Percentiles rank a stretch among this genome's conserved stretches.
Conservation (phyloP, 2,888 invertebrate species). For the Platycheirus rosarum region DNA sequence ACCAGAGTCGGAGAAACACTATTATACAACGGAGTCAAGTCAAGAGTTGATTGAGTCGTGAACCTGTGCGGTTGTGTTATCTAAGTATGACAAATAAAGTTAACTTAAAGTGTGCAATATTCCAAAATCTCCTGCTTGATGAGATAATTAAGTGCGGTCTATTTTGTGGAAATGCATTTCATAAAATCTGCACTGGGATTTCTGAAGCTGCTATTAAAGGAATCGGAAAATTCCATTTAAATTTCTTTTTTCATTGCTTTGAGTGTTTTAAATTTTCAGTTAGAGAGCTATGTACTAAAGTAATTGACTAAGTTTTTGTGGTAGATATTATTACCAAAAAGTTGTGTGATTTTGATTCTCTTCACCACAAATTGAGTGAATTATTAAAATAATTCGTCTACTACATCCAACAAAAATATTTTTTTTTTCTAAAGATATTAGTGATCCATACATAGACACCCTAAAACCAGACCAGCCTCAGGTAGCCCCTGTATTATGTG, state of each 20-base stretch:
- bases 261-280: neutral
- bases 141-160: neutral
- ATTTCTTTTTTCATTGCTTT: neutral
- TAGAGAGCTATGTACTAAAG: neutral
- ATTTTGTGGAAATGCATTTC: neutral
- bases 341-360: too few species aligned
- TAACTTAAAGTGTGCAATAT: neutral
- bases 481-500: too few species aligned
- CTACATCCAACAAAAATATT: too few species aligned
- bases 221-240: neutral
- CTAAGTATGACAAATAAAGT: neutral
- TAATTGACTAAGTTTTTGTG: neutral
- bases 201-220: neutral
- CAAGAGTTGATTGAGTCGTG: too few species aligned
- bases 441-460: too few species aligned
- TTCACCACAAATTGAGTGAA: too few species aligned
- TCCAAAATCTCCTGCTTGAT: neutral
- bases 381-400: too few species aligned
- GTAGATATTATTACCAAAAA: neutral
- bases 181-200: neutral
- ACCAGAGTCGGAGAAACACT: too few species aligned
- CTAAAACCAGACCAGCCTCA: too few species aligned
- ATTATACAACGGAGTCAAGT: too few species aligned
- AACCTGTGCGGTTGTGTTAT: too few species aligned
- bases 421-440: too few species aligned